Conservation (phyloP, 2,888 invertebrate genomes). For the Synanthedon tipuliformis region DNA sequence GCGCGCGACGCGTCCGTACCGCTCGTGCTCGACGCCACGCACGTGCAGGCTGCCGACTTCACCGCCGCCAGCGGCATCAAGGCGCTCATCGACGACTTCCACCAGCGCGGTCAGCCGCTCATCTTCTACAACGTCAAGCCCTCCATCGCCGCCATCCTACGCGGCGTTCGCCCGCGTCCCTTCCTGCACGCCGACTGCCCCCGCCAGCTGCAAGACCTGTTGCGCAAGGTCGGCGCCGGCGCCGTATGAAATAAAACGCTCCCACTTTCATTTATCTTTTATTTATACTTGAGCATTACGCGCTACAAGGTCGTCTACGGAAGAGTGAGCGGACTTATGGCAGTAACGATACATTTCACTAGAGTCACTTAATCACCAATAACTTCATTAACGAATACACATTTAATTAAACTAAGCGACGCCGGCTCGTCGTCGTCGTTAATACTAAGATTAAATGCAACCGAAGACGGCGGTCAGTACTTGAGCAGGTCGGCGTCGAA, state of each 20-base stretch:
- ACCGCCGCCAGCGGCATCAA: conserved; percentile 83
- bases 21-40: conserved; percentile 84
- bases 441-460: conserved; percentile 38
- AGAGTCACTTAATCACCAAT: conserved; percentile 1
- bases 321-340: conserved; percentile 2
- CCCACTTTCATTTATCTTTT: no score
- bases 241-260: not conserved
- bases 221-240: conserved; percentile 5
- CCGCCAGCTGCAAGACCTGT: conserved; percentile 25
- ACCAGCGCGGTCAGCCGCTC: conserved; percentile 74
- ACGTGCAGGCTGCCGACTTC: conserved; percentile 84
- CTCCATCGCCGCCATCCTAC: conserved; percentile 77
- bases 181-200: conserved; percentile 62
- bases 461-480: conserved; percentile 37
- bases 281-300: no score
- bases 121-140: conserved; percentile 82
- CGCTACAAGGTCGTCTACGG: not conserved
- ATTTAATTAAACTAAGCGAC: no score
- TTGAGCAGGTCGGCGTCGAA: conserved; percentile 53
- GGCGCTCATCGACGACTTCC: conserved; percentile 76
- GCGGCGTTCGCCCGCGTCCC: conserved; percentile 76
- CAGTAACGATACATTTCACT: conserved; percentile 22
- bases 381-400: not conserved
- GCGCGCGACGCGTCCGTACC: conserved; percentile 40
- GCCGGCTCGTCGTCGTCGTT: conserved; percentile 1